Evolutionary conservation across 2,113 vertebrate species (phyloP).

Genomic region (Rattus norvegicus): DNA sequence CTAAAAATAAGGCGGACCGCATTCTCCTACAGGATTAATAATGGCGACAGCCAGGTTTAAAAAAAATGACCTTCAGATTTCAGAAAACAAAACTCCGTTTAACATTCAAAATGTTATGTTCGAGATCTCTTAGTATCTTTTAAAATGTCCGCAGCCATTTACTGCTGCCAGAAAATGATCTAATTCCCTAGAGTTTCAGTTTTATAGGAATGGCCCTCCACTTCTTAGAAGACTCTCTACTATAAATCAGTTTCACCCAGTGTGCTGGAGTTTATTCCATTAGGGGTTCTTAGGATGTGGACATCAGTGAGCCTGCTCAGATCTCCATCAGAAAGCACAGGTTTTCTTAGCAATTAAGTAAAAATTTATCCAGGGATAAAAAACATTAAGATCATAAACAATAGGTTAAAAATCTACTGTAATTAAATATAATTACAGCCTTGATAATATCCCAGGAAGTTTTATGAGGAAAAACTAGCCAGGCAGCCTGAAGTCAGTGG

Average conservation of each 20-base stretch:
- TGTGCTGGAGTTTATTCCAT: background rate
- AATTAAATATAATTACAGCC: background rate
- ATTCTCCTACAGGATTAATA: background rate
- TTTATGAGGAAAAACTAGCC: background rate
- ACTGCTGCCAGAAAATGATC: background rate
- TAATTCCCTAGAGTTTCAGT: background rate
- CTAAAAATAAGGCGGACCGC: accelerated
- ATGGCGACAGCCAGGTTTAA: background rate
- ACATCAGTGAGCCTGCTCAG: background rate
- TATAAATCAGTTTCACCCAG: background rate
- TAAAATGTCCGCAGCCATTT: background rate
- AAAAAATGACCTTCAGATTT: background rate
- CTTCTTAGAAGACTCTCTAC: background rate
- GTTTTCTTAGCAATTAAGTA: background rate
- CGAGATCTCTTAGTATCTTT: background rate
- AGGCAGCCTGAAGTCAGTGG: background rate
- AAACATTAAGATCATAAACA: conserved; percentile 27
- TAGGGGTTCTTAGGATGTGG: background rate
- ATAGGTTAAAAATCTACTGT: conserved; percentile 29
- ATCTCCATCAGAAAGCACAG: background rate
- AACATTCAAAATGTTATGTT: background rate
- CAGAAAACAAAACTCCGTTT: background rate
- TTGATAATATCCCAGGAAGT: background rate
- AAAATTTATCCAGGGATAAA: background rate
- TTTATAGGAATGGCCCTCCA: background rate